Percentiles rank a stretch among this genome's conserved stretches.
phyloP scores from a whole-genome alignment of 2,888 invertebrate genomes.

The Iselma pallidipennis region DNA sequence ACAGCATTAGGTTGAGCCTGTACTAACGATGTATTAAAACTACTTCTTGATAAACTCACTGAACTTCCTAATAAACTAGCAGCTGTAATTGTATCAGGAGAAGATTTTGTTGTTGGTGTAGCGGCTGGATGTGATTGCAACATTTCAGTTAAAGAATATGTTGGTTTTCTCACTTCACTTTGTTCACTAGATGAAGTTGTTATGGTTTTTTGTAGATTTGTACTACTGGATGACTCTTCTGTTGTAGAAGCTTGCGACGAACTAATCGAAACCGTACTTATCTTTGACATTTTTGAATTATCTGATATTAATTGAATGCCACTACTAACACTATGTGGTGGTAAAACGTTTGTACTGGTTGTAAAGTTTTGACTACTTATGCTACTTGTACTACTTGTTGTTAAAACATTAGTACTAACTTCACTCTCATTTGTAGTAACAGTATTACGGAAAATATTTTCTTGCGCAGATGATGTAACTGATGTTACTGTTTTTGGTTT shows the following conservation, averaged over 20 bases:
- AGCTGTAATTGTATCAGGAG: constrained; percentile 53
- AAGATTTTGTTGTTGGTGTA: constrained; percentile 50
- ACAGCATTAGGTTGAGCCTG: constrained; percentile 50
- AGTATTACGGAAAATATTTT: constrained; percentile 6
- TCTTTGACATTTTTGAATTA: constrained; percentile 45
- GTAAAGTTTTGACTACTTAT: constrained; percentile 11
- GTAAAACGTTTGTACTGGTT: constrained; percentile 35
- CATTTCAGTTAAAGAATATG: constrained; percentile 55
- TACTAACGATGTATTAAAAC: constrained; percentile 49
- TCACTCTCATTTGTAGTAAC: background rate
- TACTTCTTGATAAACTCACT: constrained; percentile 47
- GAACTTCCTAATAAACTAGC: constrained; percentile 53
- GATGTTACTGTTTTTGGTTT: constrained; percentile 42
- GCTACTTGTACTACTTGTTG: constrained; percentile 12
- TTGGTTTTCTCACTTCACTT: constrained; percentile 39
- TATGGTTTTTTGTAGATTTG: constrained; percentile 26
- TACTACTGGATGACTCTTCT: constrained; percentile 12
- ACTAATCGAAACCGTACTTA: constrained; percentile 36
- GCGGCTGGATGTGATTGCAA: constrained; percentile 56
- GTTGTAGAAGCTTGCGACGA: constrained; percentile 23
- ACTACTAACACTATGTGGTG: constrained; percentile 32
- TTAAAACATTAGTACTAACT: constrained; percentile 8
- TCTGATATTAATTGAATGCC: constrained; percentile 47
- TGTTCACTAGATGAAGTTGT: constrained; percentile 21
- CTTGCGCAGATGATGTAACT: constrained; percentile 21